Evolutionary conservation across 2,797 vertebrate genomes (phyloP).

Genomic region (Hydrolagus colliei): DNA sequence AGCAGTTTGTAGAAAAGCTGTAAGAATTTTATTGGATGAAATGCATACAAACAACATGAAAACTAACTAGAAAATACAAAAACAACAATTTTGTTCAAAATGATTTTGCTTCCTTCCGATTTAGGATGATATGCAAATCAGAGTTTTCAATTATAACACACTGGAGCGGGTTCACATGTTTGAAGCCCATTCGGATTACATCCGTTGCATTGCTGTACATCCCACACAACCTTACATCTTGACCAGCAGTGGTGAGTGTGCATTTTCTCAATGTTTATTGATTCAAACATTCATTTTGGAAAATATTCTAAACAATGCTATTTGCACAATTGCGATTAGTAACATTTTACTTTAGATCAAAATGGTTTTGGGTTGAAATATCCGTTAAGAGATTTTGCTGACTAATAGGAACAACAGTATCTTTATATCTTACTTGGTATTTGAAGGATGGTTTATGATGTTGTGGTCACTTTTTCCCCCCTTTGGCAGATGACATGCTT

Average conservation of each 20-base stretch:
- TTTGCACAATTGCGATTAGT: background rate
- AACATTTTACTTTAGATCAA: background rate
- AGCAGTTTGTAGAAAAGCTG: background rate
- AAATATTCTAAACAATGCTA: background rate
- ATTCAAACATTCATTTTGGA: background rate
- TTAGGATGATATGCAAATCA: slow-evolving; percentile 97
- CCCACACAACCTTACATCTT: slow-evolving; percentile 96
- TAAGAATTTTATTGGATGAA: background rate
- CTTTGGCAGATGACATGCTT: slow-evolving; percentile 84
- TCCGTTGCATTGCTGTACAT: slow-evolving; percentile 95
- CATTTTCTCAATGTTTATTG: background rate
- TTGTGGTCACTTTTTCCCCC: slow-evolving; percentile 26
- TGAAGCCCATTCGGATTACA: slow-evolving; percentile 94
- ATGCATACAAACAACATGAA: background rate
- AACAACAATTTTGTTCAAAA: background rate
- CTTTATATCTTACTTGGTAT: slow-evolving; percentile 36
- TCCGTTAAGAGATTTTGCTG: background rate
- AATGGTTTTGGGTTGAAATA: background rate
- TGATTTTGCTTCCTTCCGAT: slow-evolving; percentile 33
- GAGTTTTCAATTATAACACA: slow-evolving; percentile 96
- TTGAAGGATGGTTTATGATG: slow-evolving; percentile 35
- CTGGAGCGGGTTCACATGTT: slow-evolving; percentile 96
- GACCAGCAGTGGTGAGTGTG: slow-evolving; percentile 82
- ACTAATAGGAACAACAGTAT: slow-evolving; percentile 7
- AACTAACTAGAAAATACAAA: background rate